Percentiles rank a stretch among this genome's conserved stretches.
Conservation (phyloP, 2,888 invertebrate genomes). For the Cephus rjabovi region DNA sequence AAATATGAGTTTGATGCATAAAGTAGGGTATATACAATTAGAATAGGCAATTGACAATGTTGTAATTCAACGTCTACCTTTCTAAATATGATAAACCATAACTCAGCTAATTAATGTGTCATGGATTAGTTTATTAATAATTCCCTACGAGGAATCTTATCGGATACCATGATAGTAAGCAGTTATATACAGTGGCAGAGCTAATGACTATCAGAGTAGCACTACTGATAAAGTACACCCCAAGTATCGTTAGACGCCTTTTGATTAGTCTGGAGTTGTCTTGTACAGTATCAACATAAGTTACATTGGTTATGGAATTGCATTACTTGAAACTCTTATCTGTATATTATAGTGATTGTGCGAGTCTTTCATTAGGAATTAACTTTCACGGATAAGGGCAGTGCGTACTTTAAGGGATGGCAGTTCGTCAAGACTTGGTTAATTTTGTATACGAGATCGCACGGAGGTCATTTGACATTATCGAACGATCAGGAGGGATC, state of each 20-base stretch:
- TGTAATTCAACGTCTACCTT: neutral
- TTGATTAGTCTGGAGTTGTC: neutral
- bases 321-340: neutral
- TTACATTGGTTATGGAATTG: neutral
- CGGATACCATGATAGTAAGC: neutral
- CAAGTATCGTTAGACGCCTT: neutral
- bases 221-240: neutral
- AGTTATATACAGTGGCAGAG: neutral
- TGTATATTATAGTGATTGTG: neutral
- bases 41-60: neutral
- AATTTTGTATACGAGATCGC: neutral
- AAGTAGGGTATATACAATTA: neutral
- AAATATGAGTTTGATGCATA: neutral
- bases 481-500: conserved; percentile 1
- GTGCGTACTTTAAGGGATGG: neutral
- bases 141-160: conserved; percentile 25
- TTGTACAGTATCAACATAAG: neutral
- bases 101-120: neutral
- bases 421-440: neutral
- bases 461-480: neutral
- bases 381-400: neutral
- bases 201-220: neutral
- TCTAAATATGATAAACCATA: neutral
- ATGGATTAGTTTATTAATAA: conserved; percentile 33
- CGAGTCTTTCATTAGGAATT: neutral